A percentile compares a stretch with the other conserved stretches of the same genome.
Conservation (phyloP, 1,140 invertebrate species). For the Phymorhynchus buccinoides region DNA sequence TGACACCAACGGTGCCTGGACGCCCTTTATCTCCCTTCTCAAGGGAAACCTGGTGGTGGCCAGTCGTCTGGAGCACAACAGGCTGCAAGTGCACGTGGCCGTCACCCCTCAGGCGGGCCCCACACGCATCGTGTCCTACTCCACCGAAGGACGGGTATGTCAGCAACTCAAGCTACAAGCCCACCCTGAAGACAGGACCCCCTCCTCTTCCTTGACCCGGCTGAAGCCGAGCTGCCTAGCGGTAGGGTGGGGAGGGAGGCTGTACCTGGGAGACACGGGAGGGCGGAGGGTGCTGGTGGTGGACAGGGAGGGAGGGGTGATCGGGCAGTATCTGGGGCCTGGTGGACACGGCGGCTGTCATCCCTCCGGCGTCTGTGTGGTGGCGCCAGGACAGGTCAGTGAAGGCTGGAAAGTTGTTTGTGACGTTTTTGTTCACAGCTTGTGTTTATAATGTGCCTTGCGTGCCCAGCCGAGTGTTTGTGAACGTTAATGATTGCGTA, state of each 20-base stretch:
- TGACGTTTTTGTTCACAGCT: neutral
- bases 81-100: slow-evolving; percentile 7
- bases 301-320: neutral
- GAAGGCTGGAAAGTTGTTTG: neutral
- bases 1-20: neutral
- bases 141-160: slow-evolving; percentile 15
- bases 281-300: neutral
- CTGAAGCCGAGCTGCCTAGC: slow-evolving; percentile 15
- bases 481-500: too few relatives aligned
- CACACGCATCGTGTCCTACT: slow-evolving; percentile 13
- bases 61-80: neutral
- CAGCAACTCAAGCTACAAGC: neutral
- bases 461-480: too few relatives aligned
- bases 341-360: slow-evolving; percentile 8
- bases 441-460: neutral
- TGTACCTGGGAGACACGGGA: slow-evolving; percentile 10
- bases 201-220: neutral
- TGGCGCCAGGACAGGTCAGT: slow-evolving; percentile 16
- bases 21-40: neutral
- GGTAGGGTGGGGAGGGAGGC: neutral
- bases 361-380: neutral
- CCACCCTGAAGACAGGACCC: neutral
- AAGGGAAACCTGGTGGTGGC: neutral
- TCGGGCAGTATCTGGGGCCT: slow-evolving; percentile 5
- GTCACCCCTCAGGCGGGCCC: neutral